phyloP scores from a whole-genome alignment of 2,797 vertebrate genomes.

The Petrocephalus schoutedeni region DNA sequence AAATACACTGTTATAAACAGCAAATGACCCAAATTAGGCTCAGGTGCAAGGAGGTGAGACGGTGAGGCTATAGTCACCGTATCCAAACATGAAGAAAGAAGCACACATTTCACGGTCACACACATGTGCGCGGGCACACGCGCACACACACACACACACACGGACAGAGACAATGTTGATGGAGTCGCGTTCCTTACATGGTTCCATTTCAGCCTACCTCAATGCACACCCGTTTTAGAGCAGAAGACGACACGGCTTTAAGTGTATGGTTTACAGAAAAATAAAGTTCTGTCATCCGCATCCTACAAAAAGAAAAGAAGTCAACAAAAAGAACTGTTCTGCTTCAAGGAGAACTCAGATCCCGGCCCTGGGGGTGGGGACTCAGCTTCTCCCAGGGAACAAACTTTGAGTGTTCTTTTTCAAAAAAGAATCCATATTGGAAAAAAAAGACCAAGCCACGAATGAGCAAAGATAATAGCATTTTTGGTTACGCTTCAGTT shows the following conservation, averaged over 20 bases:
- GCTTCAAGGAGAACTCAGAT: neutral
- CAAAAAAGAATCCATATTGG: neutral
- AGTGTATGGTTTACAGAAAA: neutral
- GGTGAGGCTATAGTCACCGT: slow-evolving; percentile 51
- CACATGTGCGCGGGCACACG: slow-evolving; percentile 11
- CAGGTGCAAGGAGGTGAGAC: slow-evolving; percentile 66
- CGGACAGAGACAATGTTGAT: slow-evolving; percentile 29
- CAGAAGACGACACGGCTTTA: neutral
- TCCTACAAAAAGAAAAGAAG: neutral
- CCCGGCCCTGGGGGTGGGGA: neutral
- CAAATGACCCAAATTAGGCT: slow-evolving; percentile 65
- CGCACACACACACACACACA: slow-evolving; percentile 9
- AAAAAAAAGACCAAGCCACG: neutral
- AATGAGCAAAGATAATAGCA: neutral
- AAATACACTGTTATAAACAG: slow-evolving; percentile 92
- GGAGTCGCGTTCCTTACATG: neutral
- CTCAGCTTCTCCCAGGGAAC: neutral
- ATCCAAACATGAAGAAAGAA: slow-evolving; percentile 18
- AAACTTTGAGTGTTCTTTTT: neutral
- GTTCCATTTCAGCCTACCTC: slow-evolving; percentile 9
- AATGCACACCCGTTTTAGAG: neutral
- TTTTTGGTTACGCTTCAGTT: slow-evolving; percentile 9
- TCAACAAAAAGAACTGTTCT: neutral
- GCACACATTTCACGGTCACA: neutral
- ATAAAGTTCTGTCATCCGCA: neutral